Evolutionary conservation across 2,797 vertebrate species (phyloP).

Genomic region (Dendrocincla tyrannina): DNA sequence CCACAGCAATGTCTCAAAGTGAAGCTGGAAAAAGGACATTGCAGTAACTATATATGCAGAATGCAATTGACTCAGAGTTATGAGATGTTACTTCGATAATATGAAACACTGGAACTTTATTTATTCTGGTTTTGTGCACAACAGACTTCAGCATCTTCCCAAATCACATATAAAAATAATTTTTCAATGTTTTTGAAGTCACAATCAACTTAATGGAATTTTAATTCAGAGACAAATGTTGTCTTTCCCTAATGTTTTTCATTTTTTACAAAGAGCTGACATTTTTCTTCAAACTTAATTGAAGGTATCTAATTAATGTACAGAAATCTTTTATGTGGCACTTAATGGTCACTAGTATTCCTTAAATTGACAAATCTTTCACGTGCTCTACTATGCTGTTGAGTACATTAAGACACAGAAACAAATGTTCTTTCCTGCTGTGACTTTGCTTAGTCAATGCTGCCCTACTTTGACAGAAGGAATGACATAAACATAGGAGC

Average conservation of each 20-base stretch:
- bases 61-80: neutral
- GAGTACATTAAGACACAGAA: neutral
- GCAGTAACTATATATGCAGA: neutral
- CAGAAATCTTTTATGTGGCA: neutral
- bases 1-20: neutral
- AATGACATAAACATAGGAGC: neutral
- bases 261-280: neutral
- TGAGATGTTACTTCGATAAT: neutral
- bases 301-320: conserved; percentile 8
- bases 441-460: neutral
- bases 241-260: neutral
- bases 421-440: neutral
- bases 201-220: conserved; percentile 23
- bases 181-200: neutral
- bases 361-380: neutral
- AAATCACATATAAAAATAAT: neutral
- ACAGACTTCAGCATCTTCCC: neutral
- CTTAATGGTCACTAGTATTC: neutral
- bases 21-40: neutral
- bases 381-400: neutral
- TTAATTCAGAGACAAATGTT: conserved; percentile 24
- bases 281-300: conserved; percentile 13
- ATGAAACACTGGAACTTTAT: neutral
- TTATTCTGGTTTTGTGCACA: neutral
- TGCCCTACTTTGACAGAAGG: neutral